Evolutionary conservation across 2,888 invertebrate species (phyloP).

Genomic region (Nineta flava): DNA sequence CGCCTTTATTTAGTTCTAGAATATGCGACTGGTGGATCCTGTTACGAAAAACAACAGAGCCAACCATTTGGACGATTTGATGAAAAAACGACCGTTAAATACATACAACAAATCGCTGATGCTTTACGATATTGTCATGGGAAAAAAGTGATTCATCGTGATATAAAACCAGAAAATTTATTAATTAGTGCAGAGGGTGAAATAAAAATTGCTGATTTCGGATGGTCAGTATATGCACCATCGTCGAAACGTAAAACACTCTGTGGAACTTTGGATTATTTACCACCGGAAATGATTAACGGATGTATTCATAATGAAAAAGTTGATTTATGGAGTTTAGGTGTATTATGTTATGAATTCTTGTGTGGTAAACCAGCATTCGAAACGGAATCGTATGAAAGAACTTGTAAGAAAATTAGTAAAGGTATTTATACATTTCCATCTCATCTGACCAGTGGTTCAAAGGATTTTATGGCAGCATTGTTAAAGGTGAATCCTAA

Average conservation of each 20-base stretch:
- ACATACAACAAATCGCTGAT: conserved; percentile 71
- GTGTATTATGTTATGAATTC: conserved; percentile 88
- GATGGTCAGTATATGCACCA: conserved; percentile 96
- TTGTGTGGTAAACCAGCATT: conserved; percentile 91
- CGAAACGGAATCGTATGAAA: conserved; percentile 54
- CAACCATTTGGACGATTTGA: conserved; percentile 58
- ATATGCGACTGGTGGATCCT: conserved; percentile 69
- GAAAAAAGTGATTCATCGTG: conserved; percentile 85
- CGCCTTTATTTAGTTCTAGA: conserved; percentile 90
- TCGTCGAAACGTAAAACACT: conserved; percentile 78
- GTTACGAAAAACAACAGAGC: conserved; percentile 59
- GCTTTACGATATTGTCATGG: conserved; percentile 80
- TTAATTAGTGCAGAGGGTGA: conserved; percentile 71
- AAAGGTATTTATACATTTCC: conserved; percentile 58
- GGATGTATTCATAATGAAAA: conserved; percentile 73
- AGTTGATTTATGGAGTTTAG: conserved; percentile 92
- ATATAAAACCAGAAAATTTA: conserved; percentile 93
- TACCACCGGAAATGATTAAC: conserved; percentile 93
- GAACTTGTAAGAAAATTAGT: conserved; percentile 63
- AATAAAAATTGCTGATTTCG: conserved; percentile 93
- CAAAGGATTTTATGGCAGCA: conserved; percentile 62
- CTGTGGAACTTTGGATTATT: conserved; percentile 90
- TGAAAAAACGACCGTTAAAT: conserved; percentile 60
- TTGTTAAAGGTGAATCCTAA: conserved; percentile 63
- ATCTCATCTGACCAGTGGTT: conserved; percentile 51